Evolutionary conservation across 1,140 invertebrate genomes (phyloP), one percentile per base, ranked within the genome.

Genomic region (Drosophila auraria): DNA sequence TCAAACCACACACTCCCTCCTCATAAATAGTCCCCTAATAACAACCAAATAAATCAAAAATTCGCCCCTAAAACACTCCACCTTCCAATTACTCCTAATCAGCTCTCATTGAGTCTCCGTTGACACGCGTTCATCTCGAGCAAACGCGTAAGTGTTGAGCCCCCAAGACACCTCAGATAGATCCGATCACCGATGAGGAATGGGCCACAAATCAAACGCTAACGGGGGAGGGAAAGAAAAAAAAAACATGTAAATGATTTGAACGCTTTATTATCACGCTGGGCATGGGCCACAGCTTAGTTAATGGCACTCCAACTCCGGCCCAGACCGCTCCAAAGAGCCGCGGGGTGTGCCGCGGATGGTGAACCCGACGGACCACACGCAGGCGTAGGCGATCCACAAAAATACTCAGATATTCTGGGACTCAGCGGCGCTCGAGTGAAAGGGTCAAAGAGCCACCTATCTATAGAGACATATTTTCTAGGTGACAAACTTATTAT

Each of bases 401-500:
- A n/a, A 62, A 42, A 23, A 42, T 23, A 23, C 12, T 25, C 36
- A 58, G 36, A 58, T 57, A 57, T 40, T 20, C 42, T 14, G 14
- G 36, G 44, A 17, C n/a, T 5, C 56, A 33, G 76, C 81, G 83
- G 83, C 83, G 83, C 83, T 82, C 65, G 56, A 78, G 78, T 79
- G 84, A 89, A 89, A 89, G 86, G 86, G 84, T 68, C 86, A 80
- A 66, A 71, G 47, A 27, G 58, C 40, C 58, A 47, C 58, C 58
- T 38, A 38, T 45, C 40, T 71, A 79, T 82, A 90, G 70, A 82
- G 79, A 82, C 79, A 90, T 91, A 90, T 91, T 91, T 90, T 90
- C 71, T 89, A 91, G 89, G 89, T 91, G 89, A 91, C 89, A 91
- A 91, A 91, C 76, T 87, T 91, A 91, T 91, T 91, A 91, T 87